phyloP scores from a whole-genome alignment of 2,113 vertebrate species.

The Holacanthus passer region DNA sequence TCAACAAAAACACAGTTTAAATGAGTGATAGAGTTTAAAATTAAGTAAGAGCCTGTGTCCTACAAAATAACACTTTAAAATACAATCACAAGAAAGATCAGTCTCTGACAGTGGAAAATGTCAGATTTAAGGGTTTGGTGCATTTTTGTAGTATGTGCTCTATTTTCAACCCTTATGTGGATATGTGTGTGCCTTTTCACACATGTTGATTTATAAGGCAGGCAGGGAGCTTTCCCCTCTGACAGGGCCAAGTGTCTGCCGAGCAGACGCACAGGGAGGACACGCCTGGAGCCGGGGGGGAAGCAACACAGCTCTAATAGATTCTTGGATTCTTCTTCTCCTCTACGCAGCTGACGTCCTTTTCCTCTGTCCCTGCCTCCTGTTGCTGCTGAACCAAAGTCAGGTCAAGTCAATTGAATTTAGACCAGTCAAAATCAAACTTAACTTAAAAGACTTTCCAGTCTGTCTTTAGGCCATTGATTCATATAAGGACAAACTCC shows the following conservation, averaged over 20 bases:
- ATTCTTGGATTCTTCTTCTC: not conserved
- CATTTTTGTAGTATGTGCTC: slow-evolving; percentile 12
- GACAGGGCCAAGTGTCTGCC: slow-evolving; percentile 19
- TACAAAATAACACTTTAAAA: not conserved
- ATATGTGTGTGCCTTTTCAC: not conserved
- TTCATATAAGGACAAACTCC: not conserved
- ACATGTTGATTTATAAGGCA: slow-evolving; percentile 31
- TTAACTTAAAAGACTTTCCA: not conserved
- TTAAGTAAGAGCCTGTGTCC: not conserved
- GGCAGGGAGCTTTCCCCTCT: slow-evolving; percentile 10
- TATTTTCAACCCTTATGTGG: slow-evolving; percentile 5
- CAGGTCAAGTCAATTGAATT: not conserved
- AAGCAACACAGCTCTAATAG: not conserved
- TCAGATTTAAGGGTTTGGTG: not conserved
- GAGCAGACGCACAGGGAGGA: slow-evolving; percentile 7
- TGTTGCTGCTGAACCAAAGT: not conserved
- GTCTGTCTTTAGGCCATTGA: not conserved
- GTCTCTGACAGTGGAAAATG: not conserved
- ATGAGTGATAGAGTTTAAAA: not conserved
- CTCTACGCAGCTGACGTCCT: not conserved
- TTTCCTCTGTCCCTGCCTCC: not conserved
- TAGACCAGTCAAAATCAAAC: not conserved
- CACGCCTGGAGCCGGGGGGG: not conserved
- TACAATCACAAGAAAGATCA: not conserved
- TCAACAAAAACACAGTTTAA: too few species aligned